A percentile compares a stretch with the other conserved stretches of the same genome.
Evolutionary conservation across 2,888 invertebrate genomes (phyloP).

Genomic region (Bhutanitis thaidina): DNA sequence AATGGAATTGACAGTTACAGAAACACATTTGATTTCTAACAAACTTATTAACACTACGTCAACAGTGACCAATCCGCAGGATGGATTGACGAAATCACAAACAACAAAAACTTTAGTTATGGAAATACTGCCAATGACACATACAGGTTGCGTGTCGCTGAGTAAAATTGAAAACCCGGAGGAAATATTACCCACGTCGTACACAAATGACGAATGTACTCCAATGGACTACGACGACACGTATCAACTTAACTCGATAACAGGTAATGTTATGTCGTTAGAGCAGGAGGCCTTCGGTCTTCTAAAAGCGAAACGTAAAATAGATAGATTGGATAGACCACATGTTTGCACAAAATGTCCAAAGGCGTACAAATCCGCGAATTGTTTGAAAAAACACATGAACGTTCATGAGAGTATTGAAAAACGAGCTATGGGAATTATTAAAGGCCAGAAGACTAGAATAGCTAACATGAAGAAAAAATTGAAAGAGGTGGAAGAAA

Average conservation of each 20-base stretch:
- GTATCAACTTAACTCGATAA: constrained; percentile 68
- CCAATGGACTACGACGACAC: constrained; percentile 40
- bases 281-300: constrained; percentile 67
- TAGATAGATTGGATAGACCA: constrained; percentile 18
- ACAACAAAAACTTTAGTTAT: constrained; percentile 62
- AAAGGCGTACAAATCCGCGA: constrained; percentile 39
- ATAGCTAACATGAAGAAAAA: constrained; percentile 41
- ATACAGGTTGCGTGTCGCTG: constrained; percentile 24
- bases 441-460: constrained; percentile 46
- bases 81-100: constrained; percentile 53
- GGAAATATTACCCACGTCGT: constrained; percentile 54
- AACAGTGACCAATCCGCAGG: constrained; percentile 50
- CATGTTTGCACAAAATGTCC: constrained; percentile 51
- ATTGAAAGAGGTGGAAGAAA: constrained; percentile 23
- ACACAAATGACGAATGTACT: constrained; percentile 30
- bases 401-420: constrained; percentile 56
- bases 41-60: constrained; percentile 62
- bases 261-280: constrained; percentile 57
- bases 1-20: constrained; percentile 50
- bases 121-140: constrained; percentile 57
- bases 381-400: constrained; percentile 43
- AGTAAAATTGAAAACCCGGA: constrained; percentile 51
- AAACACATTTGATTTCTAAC: constrained; percentile 65
- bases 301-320: constrained; percentile 45
- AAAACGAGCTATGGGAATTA: constrained; percentile 44